These are phyloP conservation scores for Myiotriccus ornatus DNA, from an alignment of 2,797 vertebrate genomes.

Conservation along the genomic window DNA sequence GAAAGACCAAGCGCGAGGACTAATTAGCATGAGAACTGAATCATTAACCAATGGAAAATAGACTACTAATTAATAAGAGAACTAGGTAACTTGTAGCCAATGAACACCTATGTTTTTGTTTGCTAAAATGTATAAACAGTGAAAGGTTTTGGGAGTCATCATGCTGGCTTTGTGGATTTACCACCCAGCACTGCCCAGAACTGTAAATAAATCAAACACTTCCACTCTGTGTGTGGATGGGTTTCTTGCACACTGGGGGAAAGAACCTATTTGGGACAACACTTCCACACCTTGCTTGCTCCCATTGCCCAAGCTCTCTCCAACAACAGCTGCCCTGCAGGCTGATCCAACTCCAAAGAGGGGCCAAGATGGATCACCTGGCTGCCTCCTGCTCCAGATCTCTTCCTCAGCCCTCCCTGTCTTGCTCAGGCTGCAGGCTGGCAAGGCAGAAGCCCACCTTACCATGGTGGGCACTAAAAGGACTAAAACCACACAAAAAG, in stretches of 20 bases:
- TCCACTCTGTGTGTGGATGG: neutral
- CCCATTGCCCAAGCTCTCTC: fast-evolving
- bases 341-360: neutral
- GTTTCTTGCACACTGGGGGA: neutral
- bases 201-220: neutral
- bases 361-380: neutral
- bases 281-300: neutral
- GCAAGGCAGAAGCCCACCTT: neutral
- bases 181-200: neutral
- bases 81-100: neutral
- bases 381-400: neutral
- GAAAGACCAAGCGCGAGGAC: neutral
- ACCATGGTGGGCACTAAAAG: fast-evolving
- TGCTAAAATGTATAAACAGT: neutral
- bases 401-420: neutral
- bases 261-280: neutral
- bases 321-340: neutral
- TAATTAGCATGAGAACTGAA: neutral
- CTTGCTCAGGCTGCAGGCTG: neutral
- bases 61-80: neutral
- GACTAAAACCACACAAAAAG: neutral
- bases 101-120: neutral
- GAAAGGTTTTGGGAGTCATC: neutral
- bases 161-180: neutral
- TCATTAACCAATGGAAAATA: neutral